Conservation (phyloP, 2,113 vertebrate genomes). For the Leucoraja erinaceus region DNA sequence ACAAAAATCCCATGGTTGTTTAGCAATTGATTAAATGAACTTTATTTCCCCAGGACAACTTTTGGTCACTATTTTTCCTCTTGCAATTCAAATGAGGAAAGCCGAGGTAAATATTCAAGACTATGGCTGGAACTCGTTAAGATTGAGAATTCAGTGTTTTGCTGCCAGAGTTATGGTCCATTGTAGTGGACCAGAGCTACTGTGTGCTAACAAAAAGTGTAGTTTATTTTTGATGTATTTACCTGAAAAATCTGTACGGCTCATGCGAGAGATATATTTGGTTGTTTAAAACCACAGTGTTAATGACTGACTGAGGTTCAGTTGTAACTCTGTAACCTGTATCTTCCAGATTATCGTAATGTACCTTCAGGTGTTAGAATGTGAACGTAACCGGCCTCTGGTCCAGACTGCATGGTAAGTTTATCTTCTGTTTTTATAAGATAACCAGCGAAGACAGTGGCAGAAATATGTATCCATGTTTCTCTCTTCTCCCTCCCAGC, state of each 20-base stretch:
- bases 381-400: conserved; percentile 76
- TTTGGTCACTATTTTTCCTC: neutral
- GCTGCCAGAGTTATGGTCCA: neutral
- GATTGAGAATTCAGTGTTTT: neutral
- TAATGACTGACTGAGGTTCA: conserved; percentile 24
- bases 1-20: neutral
- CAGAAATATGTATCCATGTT: conserved; percentile 59
- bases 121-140: neutral
- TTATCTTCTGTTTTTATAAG: conserved; percentile 54
- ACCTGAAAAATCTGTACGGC: neutral
- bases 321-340: conserved; percentile 58
- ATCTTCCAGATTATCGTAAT: conserved; percentile 83
- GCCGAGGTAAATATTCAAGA: neutral
- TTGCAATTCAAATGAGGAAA: neutral
- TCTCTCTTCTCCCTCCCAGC: conserved; percentile 51
- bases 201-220: neutral
- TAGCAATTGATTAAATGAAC: neutral
- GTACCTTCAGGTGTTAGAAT: conserved; percentile 85
- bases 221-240: neutral
- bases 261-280: neutral
- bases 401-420: conserved; percentile 84
- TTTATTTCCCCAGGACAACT: neutral
- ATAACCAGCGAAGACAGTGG: conserved; percentile 60
- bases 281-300: conserved; percentile 11
- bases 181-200: neutral